phyloP scores from a whole-genome alignment of 2,113 vertebrate genomes.

The Leucoraja erinaceus region DNA sequence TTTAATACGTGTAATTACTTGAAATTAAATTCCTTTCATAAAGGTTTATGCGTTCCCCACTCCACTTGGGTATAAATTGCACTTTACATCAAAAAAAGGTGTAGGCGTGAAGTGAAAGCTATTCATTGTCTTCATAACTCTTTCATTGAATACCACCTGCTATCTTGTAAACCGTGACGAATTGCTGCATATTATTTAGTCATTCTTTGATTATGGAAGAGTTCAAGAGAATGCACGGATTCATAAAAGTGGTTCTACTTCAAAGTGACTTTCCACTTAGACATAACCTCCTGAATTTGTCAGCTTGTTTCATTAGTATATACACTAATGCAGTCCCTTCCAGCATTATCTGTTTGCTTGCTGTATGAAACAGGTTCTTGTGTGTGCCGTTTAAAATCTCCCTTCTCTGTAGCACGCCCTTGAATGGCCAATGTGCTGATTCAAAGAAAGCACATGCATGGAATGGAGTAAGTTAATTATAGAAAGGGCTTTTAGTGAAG shows the following conservation, averaged over 20 bases:
- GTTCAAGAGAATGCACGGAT: background rate
- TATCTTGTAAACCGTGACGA: background rate
- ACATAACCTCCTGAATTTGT: background rate
- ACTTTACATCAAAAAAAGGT: background rate
- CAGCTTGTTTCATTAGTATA: background rate
- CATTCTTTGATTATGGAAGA: background rate
- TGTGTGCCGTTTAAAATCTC: background rate
- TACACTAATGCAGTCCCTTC: background rate
- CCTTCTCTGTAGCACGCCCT: background rate
- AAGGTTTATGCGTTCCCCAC: background rate
- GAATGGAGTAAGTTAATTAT: slow-evolving; percentile 15
- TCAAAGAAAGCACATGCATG: background rate
- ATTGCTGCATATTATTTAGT: background rate
- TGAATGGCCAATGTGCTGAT: slow-evolving; percentile 11
- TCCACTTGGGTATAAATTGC: background rate
- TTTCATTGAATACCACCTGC: background rate
- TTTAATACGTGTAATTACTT: too few relatives aligned
- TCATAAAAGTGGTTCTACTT: background rate
- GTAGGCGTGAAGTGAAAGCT: too few relatives aligned
- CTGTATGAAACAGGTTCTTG: background rate
- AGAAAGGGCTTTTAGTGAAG: background rate
- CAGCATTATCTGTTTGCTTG: background rate
- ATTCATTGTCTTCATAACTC: background rate
- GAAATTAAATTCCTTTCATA: too few relatives aligned
- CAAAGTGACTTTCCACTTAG: background rate